Base-by-base conservation (phyloP, 1,140 invertebrate genomes). In the Tetramorium alpestre region DNA sequence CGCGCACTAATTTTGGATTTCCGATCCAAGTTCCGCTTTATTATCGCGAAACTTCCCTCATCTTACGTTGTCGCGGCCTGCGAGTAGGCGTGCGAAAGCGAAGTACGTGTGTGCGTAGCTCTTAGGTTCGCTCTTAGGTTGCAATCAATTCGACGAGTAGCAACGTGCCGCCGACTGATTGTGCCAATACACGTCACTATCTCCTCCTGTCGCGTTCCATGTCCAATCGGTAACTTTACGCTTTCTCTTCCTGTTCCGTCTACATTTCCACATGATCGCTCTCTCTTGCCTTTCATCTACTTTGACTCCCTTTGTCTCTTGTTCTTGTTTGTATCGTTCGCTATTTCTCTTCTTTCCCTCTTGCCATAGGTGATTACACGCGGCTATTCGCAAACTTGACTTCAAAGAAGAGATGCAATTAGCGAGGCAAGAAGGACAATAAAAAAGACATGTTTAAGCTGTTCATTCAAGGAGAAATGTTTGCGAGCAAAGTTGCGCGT, bases 121-220 rank as follows among this genome's bases (percentile, higher is more conserved):
- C 65, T 69, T 69, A 65, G 62, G 84, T 69, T 54, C 51, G 73
- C 86, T 90, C 90, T 91, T 86, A 78, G 87, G 64, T 88, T 88
- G 88, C 87, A 91, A 88, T 91, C 90, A 88, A 69, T 88, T 90
- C 67, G 87, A 91, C 89, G 77, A 91, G 89, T 84, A 70, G 84
- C 41, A 90, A 91, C 90, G 90, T 91, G 90, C 87, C 69, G 38
- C 44, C 49, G 87, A 90, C 90, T 90, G 90, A 91, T 91, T 91
- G 89, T 91, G 90, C 90, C 90, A 91, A 91, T 91, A 90, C 90
- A 88, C 87, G 64, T 77, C 62, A 75, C 28, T 85, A 56, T 90
- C 75, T 78, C 77, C 65, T 76, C 22, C 60, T 84, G 11, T 70
- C 80, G 81, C 51, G 25, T 18, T 8, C 69, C 86, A 28, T 81